A percentile compares a stretch with the other conserved stretches of the same genome.
Conservation (phyloP, 2,888 invertebrate genomes). For the Anarsia innoxiella region DNA sequence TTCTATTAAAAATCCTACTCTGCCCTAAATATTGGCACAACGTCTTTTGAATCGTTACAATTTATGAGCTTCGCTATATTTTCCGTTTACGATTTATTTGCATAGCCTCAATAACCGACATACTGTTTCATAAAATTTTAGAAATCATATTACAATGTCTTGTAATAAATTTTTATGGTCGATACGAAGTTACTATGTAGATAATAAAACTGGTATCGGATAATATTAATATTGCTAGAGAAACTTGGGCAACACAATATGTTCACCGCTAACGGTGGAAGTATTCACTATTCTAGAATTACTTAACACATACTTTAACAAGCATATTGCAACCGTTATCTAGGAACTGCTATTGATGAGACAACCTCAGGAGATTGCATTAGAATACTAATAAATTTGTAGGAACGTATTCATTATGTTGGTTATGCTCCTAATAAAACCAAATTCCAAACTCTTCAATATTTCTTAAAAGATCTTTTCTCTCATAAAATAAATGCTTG, state of each 20-base stretch:
- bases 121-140: slow-evolving; percentile 5
- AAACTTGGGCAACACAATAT: slow-evolving; percentile 1
- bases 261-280: slow-evolving; percentile 6
- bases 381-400: too few relatives aligned
- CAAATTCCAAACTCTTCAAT: too few relatives aligned
- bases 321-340: too few relatives aligned
- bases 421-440: too few relatives aligned
- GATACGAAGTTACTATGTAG: background rate
- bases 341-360: too few relatives aligned
- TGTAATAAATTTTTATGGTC: slow-evolving; percentile 5
- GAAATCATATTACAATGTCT: slow-evolving; percentile 4
- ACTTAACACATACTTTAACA: too few relatives aligned
- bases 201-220: background rate
- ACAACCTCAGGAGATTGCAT: too few relatives aligned
- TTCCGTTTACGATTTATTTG: slow-evolving; percentile 45
- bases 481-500: too few relatives aligned
- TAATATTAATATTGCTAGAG: too few relatives aligned
- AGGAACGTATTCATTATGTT: too few relatives aligned
- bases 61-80: slow-evolving; percentile 36
- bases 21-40: slow-evolving; percentile 40
- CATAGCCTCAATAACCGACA: slow-evolving; percentile 23
- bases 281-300: background rate
- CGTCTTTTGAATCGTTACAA: slow-evolving; percentile 41
- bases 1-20: too few relatives aligned
- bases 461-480: too few relatives aligned